These are phyloP conservation scores for Austrofundulus limnaeus DNA, from an alignment of 2,113 vertebrate genomes.

Conservation along the genomic window DNA sequence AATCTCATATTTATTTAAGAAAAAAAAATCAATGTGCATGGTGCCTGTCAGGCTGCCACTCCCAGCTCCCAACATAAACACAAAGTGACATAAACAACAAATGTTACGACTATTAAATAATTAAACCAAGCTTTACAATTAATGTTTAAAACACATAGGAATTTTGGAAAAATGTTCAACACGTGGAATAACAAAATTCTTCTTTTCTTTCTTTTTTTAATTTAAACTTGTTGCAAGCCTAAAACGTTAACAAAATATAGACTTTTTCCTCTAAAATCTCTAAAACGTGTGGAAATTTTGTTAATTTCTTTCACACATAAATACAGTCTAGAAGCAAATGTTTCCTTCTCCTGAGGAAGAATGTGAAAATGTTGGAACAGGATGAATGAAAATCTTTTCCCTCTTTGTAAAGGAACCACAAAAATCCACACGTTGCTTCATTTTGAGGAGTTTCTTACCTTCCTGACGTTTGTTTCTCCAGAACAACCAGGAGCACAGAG, in stretches of 20 bases:
- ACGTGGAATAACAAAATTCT: not conserved
- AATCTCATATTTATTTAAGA: too few species aligned
- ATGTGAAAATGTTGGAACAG: slow-evolving; percentile 35
- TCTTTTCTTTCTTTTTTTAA: not conserved
- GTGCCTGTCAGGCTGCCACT: slow-evolving; percentile 4
- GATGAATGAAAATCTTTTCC: not conserved
- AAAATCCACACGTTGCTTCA: not conserved
- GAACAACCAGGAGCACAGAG: slow-evolving; percentile 26
- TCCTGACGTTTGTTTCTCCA: not conserved
- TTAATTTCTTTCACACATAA: not conserved
- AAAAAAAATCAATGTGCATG: not conserved
- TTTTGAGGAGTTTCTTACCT: slow-evolving; percentile 32
- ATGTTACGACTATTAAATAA: not conserved
- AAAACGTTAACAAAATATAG: too few species aligned
- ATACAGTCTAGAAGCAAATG: not conserved
- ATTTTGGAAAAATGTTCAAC: not conserved
- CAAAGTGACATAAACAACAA: not conserved
- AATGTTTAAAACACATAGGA: not conserved
- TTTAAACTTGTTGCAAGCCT: not conserved
- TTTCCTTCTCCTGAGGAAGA: not conserved
- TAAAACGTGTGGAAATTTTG: too few species aligned
- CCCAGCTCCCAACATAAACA: not conserved
- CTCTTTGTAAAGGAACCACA: too few species aligned
- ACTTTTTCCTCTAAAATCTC: too few species aligned
- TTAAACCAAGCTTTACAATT: not conserved